Evolutionary conservation across 2,113 vertebrate genomes (phyloP).

Genomic region (Lepisosteus osseus): DNA sequence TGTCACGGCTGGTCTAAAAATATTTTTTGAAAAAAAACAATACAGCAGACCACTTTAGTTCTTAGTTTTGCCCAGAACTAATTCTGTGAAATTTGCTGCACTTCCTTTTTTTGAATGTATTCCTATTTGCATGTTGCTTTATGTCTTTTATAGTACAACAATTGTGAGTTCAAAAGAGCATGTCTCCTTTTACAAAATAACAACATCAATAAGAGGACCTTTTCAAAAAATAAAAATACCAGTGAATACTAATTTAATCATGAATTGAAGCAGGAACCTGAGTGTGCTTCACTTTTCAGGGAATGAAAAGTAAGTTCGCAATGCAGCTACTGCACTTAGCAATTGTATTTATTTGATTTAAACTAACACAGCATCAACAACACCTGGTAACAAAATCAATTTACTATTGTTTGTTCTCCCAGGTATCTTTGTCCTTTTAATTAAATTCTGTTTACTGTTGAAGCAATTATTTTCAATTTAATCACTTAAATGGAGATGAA

Average conservation of each 20-base stretch:
- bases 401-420: conserved; percentile 21
- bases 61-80: too few relatives aligned
- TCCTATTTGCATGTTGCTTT: too few relatives aligned
- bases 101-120: too few relatives aligned
- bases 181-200: too few relatives aligned
- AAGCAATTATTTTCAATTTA: conserved; percentile 49
- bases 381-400: conserved; percentile 11
- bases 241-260: too few relatives aligned
- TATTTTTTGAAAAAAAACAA: not conserved
- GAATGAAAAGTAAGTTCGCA: conserved; percentile 8
- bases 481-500: conserved; percentile 43
- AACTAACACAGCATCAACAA: conserved; percentile 25
- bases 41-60: too few relatives aligned
- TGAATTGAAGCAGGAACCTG: too few relatives aligned
- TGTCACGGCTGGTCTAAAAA: not conserved
- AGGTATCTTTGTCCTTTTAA: conserved; percentile 48
- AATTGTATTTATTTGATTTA: conserved; percentile 39
- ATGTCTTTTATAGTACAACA: too few relatives aligned
- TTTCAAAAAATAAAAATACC: too few relatives aligned
- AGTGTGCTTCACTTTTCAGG: not conserved
- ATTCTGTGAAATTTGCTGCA: too few relatives aligned
- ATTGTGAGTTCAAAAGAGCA: too few relatives aligned
- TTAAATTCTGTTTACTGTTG: conserved; percentile 47
- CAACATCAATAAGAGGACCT: too few relatives aligned
- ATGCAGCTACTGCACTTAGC: conserved; percentile 36